phyloP scores from a whole-genome alignment of 2,113 vertebrate species.

The Anoura caudifer region DNA sequence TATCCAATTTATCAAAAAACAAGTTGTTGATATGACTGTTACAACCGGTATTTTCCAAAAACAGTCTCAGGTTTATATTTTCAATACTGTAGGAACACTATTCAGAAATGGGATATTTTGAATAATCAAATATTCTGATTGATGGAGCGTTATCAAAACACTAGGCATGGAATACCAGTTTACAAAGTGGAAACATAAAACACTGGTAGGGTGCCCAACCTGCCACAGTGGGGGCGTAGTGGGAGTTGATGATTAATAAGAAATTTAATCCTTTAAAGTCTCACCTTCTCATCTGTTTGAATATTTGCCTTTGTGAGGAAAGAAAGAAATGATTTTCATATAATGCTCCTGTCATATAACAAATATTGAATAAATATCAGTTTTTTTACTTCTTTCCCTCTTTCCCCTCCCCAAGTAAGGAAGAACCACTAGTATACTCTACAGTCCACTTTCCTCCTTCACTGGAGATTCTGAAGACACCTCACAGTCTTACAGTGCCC shows the following conservation, averaged over 20 bases:
- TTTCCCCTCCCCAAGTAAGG: not conserved
- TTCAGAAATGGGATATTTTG: not conserved
- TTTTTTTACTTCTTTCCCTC: not conserved
- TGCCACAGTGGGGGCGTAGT: not conserved
- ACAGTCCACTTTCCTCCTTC: not conserved
- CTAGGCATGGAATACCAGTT: not conserved
- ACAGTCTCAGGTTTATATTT: conserved; percentile 34
- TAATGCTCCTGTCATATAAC: not conserved
- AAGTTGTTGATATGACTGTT: not conserved
- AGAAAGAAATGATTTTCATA: not conserved
- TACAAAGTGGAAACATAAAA: conserved; percentile 10
- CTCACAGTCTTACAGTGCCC: not conserved
- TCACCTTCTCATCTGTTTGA: conserved; percentile 4
- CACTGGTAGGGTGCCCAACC: not conserved
- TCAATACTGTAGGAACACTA: conserved; percentile 9
- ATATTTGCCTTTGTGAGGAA: not conserved
- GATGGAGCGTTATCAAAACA: not conserved
- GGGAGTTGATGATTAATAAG: not conserved
- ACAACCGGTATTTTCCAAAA: conserved; percentile 42
- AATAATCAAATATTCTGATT: conserved; percentile 32
- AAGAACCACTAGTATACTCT: not conserved
- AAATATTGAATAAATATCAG: conserved; percentile 13
- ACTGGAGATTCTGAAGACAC: not conserved
- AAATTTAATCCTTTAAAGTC: not conserved
- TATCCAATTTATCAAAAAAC: conserved; percentile 24